These are phyloP conservation scores for Stylophora pistillata DNA, from an alignment of 64 coral and sea anemone species.

Conservation along the genomic window DNA sequence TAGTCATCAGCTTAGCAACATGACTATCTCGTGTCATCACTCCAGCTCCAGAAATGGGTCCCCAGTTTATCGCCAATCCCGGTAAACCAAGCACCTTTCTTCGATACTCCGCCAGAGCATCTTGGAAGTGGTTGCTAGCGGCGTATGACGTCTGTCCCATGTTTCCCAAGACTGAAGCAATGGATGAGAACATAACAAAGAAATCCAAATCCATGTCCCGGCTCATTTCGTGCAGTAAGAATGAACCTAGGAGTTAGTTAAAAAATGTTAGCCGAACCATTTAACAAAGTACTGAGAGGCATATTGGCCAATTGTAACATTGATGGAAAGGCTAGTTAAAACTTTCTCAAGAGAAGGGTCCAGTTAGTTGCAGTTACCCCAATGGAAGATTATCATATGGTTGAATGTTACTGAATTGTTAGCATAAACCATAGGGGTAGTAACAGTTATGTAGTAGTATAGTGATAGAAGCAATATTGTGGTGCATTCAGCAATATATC, in stretches of 20 bases:
- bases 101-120: conserved; percentile 61
- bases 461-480: too few relatives aligned
- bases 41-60: conserved; percentile 73
- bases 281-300: too few relatives aligned
- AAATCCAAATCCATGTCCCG: conserved; percentile 72
- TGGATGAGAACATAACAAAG: conserved; percentile 74
- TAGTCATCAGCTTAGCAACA: conserved; percentile 21
- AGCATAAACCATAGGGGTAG: too few relatives aligned
- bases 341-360: too few relatives aligned
- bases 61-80: conserved; percentile 73
- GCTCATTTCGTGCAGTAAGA: conserved; percentile 67
- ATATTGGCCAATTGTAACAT: too few relatives aligned
- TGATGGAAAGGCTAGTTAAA: too few relatives aligned
- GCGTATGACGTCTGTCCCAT: conserved; percentile 46
- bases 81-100: conserved; percentile 59
- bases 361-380: too few relatives aligned
- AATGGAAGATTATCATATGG: too few relatives aligned
- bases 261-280: background rate
- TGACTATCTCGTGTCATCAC: conserved; percentile 31
- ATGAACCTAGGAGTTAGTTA: conserved; percentile 12
- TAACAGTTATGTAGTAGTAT: too few relatives aligned
- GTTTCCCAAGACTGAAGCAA: conserved; percentile 59
- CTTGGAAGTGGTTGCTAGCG: conserved; percentile 63
- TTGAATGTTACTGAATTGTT: too few relatives aligned
- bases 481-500: too few relatives aligned